Base-by-base conservation (phyloP, 2,888 invertebrate genomes). In the Caenorhabditis sp. region DNA sequence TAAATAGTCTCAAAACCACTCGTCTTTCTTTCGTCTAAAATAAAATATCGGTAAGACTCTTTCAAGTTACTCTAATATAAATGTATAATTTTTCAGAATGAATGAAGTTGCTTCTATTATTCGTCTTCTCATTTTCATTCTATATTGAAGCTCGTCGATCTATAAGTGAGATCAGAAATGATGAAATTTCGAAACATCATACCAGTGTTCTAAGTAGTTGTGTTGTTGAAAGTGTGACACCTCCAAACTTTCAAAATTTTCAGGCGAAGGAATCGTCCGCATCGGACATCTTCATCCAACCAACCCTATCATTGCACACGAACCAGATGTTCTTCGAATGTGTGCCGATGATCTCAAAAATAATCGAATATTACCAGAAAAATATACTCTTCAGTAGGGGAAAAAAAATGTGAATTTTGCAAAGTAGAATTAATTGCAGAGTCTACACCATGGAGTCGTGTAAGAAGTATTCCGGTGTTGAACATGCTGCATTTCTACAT, bases 401-500 rank as follows among this genome's bases (percentile, higher is more conserved):
- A n/a, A 8, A 23, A 36, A 14, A n/a, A 31, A 36, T 26, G 27
- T 31, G 4, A 10, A 31, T 58, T 36, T 63, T 21, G 8, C 1
- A 24, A 43, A 8, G 12, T 8, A 6, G 10, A 43, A 3, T 43
- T 37, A n/a, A n/a, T n/a, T 31, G 55, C 50, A 85, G 85, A 36
- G 76, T 86, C n/a, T 71, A 67, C 60, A 87, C 86, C 8, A 83
- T 84, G 82, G 84, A 84, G 49, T 83, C 83, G 37, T 86, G 86
- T 69, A 85, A 84, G 54, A 80, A 82, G 21, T 87, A 69, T 61
- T 83, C 81, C 26, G 86, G 86, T 14, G 86, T 86, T 6, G 86
- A 86, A 59, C 78, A 87, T 67, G 86, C 86, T 6, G 85, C 86
- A 14, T 85, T 83, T 49, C 76, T 86, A 19, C 86, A 86, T 69